Evolutionary conservation across 2,888 invertebrate species (phyloP).

Genomic region (Melanchra persicariae): DNA sequence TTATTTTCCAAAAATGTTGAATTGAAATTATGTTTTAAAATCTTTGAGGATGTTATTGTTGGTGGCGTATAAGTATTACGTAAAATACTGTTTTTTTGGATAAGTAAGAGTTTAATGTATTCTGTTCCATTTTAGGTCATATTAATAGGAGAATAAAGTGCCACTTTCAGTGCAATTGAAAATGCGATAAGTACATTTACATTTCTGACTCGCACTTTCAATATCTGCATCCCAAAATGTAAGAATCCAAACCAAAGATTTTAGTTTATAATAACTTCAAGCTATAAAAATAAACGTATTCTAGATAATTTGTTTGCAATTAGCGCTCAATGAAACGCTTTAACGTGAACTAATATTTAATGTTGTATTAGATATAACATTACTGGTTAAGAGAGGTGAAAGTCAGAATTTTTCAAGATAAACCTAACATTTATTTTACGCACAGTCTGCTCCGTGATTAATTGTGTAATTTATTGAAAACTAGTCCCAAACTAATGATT

Average conservation of each 20-base stretch:
- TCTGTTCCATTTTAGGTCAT: background rate
- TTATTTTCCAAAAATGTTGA: background rate
- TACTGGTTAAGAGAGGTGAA: slow-evolving; percentile 42
- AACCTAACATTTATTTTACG: background rate
- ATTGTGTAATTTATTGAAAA: background rate
- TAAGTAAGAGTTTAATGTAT: background rate
- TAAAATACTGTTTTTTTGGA: background rate
- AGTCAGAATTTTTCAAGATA: slow-evolving; percentile 36
- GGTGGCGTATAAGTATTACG: background rate
- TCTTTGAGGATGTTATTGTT: slow-evolving; percentile 20
- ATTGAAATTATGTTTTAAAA: background rate
- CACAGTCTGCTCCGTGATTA: background rate
- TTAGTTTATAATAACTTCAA: slow-evolving; percentile 26
- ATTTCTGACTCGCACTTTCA: background rate
- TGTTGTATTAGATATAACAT: slow-evolving; percentile 58
- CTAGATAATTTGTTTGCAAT: slow-evolving; percentile 58
- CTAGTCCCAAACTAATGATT: background rate
- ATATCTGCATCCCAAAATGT: background rate
- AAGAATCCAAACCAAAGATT: slow-evolving; percentile 26
- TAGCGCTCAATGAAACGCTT: slow-evolving; percentile 69
- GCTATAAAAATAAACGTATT: slow-evolving; percentile 24
- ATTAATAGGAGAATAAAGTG: slow-evolving; percentile 1
- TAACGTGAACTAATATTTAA: slow-evolving; percentile 58
- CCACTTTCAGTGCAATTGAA: background rate
- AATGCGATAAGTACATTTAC: background rate